phyloP scores from a whole-genome alignment of 2,113 vertebrate species.

The Manacus vitellinus region DNA sequence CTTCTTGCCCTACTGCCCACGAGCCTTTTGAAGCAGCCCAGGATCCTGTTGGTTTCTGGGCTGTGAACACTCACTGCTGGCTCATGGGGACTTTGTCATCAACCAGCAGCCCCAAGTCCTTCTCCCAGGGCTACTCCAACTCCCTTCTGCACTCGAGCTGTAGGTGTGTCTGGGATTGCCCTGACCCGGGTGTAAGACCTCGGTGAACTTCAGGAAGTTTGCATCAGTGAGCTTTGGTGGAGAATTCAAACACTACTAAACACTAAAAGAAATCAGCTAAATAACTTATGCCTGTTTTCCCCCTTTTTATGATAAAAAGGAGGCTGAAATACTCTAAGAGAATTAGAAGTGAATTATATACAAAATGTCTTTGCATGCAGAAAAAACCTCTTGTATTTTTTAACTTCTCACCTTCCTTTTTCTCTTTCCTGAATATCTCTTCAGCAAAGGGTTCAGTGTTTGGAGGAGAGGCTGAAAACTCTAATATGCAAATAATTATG shows the following conservation, averaged over 20 bases:
- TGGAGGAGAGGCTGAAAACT: slow-evolving; percentile 25
- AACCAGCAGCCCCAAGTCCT: not conserved
- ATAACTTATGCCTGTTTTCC: not conserved
- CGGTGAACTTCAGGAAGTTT: not conserved
- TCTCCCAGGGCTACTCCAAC: not conserved
- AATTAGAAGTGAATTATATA: slow-evolving; percentile 3
- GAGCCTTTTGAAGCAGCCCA: not conserved
- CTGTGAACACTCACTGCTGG: not conserved
- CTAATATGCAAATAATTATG: not conserved
- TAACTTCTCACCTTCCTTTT: not conserved
- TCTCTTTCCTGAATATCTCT: not conserved
- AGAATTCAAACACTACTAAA: slow-evolving; percentile 10
- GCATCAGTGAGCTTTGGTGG: not conserved
- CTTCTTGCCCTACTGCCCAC: not conserved
- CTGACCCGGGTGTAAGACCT: not conserved
- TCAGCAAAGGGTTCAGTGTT: not conserved
- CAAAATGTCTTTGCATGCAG: slow-evolving; percentile 8
- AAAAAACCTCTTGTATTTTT: not conserved
- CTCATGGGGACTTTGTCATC: not conserved
- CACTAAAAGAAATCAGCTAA: slow-evolving; percentile 9
- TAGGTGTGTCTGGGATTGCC: not conserved
- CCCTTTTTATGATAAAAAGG: not conserved
- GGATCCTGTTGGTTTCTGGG: fast-evolving
- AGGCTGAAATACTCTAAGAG: not conserved
- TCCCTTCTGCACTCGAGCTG: not conserved